Percentiles rank a stretch among this genome's conserved stretches.
phyloP scores from a whole-genome alignment of 1,140 invertebrate genomes.

The Temnothorax nylanderi region DNA sequence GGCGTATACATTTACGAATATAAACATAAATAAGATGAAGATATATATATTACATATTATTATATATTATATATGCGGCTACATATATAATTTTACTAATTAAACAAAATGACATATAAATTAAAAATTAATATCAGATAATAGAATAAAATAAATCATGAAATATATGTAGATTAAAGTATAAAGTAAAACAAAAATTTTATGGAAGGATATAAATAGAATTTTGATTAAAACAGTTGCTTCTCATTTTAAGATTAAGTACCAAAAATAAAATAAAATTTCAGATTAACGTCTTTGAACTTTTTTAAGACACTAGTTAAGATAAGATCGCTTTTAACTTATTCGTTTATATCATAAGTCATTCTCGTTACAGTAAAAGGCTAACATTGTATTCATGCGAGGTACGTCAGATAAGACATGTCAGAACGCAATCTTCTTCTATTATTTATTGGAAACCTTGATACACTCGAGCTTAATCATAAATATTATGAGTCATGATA shows the following conservation, averaged over 20 bases:
- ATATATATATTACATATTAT: too few relatives aligned
- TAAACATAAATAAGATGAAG: not conserved
- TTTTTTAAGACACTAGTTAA: not conserved
- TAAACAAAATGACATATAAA: not conserved
- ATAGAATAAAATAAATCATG: not conserved
- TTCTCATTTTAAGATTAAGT: not conserved
- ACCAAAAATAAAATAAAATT: not conserved
- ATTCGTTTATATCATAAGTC: constrained; percentile 10
- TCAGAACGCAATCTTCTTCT: constrained; percentile 51
- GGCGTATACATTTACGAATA: not conserved
- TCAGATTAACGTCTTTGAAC: constrained; percentile 7
- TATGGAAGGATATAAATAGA: not conserved
- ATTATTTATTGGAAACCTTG: constrained; percentile 77
- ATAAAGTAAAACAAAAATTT: not conserved
- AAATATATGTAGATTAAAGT: not conserved
- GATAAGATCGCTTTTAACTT: constrained; percentile 10
- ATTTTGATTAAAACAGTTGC: not conserved
- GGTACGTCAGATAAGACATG: constrained; percentile 26
- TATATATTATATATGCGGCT: not conserved
- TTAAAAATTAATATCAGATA: constrained; percentile 2
- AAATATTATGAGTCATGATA: constrained; percentile 73
- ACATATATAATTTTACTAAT: not conserved
- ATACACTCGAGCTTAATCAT: constrained; percentile 75
- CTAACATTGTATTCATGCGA: constrained; percentile 4
- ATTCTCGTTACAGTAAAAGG: not conserved